Percentiles rank a stretch among this genome's conserved stretches.
Conservation (phyloP, 2,888 invertebrate genomes). For the Chaetogeoica ovagalla region DNA sequence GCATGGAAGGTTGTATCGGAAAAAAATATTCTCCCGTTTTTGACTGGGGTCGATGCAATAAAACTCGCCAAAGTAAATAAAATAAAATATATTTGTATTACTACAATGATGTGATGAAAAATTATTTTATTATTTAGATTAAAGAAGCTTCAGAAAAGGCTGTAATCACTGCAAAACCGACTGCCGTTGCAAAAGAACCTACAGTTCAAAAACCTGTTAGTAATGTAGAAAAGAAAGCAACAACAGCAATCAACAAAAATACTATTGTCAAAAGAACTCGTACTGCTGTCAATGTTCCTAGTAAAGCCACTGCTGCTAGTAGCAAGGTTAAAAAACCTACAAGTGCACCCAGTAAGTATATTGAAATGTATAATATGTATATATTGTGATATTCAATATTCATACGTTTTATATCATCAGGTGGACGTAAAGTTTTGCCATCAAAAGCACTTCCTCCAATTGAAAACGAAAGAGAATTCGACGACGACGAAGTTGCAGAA, state of each 20-base stretch:
- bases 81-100: not conserved
- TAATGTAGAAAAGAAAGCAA: slow-evolving; percentile 38
- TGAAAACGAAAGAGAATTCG: slow-evolving; percentile 68
- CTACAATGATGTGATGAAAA: not conserved
- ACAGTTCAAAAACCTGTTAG: slow-evolving; percentile 3
- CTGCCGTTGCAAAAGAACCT: slow-evolving; percentile 47
- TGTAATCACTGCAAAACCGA: slow-evolving; percentile 73
- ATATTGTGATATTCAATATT: not conserved
- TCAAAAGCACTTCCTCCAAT: slow-evolving; percentile 31
- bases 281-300: slow-evolving; percentile 28
- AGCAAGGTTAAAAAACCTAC: slow-evolving; percentile 61
- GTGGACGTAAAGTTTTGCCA: slow-evolving; percentile 31
- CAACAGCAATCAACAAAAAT: slow-evolving; percentile 57
- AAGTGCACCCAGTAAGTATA: slow-evolving; percentile 56
- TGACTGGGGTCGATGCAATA: slow-evolving; percentile 84
- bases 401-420: not conserved
- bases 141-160: slow-evolving; percentile 94
- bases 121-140: slow-evolving; percentile 62
- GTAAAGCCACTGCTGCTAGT: slow-evolving; percentile 57
- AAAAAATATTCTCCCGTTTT: slow-evolving; percentile 81
- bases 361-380: not conserved
- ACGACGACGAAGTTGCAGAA: slow-evolving; percentile 77
- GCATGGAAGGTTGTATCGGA: slow-evolving; percentile 92
- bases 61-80: slow-evolving; percentile 82
- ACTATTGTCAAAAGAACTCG: slow-evolving; percentile 55